These are phyloP conservation scores for Paracentrotus lividus DNA, from an alignment of 53 echinoderm and acorn worm species.

Conservation along the genomic window DNA sequence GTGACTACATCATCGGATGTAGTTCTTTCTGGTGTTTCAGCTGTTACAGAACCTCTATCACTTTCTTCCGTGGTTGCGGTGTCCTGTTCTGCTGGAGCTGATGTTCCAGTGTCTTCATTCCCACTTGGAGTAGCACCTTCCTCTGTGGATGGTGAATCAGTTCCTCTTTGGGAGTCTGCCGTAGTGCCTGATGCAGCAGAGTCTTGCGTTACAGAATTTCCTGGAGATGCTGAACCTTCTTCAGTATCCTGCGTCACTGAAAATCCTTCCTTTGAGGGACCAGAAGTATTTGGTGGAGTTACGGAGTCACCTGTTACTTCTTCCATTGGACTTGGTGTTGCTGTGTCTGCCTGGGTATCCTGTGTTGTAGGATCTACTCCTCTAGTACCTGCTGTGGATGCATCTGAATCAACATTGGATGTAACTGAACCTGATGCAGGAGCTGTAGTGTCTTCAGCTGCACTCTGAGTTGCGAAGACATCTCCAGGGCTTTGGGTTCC, in stretches of 20 bases:
- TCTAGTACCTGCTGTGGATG: background rate
- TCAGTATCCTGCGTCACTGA: background rate
- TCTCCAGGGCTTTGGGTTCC: background rate
- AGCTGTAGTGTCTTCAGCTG: background rate
- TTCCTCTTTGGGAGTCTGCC: background rate
- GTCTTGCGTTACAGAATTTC: too few relatives aligned
- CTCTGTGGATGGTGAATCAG: background rate
- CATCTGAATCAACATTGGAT: background rate
- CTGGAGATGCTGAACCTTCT: background rate
- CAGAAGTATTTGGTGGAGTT: background rate
- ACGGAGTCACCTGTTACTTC: background rate
- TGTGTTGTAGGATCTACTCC: background rate
- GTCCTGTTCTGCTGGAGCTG: background rate
- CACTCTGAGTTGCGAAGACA: background rate
- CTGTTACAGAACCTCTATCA: background rate
- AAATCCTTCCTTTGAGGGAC: background rate
- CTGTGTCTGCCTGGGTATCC: background rate
- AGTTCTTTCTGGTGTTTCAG: background rate
- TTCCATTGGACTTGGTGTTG: background rate
- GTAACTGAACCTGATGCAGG: background rate
- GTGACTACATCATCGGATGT: background rate
- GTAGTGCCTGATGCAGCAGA: background rate
- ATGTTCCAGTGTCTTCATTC: background rate
- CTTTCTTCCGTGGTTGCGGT: background rate
- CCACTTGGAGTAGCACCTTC: background rate